A percentile compares a stretch with the other conserved stretches of the same genome.
phyloP scores from a whole-genome alignment of 2,888 invertebrate species.

The Drosophila multiciliata region DNA sequence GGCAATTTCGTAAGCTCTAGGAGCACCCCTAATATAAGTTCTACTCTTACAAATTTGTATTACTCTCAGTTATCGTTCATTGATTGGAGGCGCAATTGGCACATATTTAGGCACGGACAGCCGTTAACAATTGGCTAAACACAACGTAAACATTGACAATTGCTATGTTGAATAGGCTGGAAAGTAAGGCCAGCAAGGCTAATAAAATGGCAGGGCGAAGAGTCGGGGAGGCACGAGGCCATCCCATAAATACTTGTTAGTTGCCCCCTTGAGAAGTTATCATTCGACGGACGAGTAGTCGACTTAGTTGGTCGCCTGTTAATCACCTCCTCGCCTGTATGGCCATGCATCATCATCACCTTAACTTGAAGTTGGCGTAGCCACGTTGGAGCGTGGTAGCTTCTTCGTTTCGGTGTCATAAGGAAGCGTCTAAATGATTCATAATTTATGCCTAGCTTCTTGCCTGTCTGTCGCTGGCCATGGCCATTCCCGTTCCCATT shows the following conservation, averaged over 20 bases:
- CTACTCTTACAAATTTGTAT: conserved; percentile 10
- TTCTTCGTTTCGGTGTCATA: conserved; percentile 78
- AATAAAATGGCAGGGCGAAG: conserved; percentile 46
- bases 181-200: conserved; percentile 52
- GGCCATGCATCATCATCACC: conserved; percentile 46
- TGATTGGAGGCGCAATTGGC: conserved; percentile 26
- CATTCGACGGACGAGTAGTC: conserved; percentile 17
- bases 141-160: conserved; percentile 40
- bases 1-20: background rate
- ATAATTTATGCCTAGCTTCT: conserved; percentile 77
- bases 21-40: conserved; percentile 7
- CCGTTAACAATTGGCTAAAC: conserved; percentile 57
- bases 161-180: conserved; percentile 40
- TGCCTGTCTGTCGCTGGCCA: conserved; percentile 41
- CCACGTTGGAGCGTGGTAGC: conserved; percentile 46
- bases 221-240: conserved; percentile 37
- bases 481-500: conserved; percentile 35
- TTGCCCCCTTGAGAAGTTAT: conserved; percentile 22
- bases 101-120: conserved; percentile 32
- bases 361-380: conserved; percentile 19
- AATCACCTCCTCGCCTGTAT: conserved; percentile 56
- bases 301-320: conserved; percentile 33
- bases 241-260: conserved; percentile 82
- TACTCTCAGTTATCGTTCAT: background rate
- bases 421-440: conserved; percentile 83